Percentiles rank a stretch among this genome's conserved stretches.
Conservation (phyloP, 2,888 invertebrate species). For the Amiota mariae region DNA sequence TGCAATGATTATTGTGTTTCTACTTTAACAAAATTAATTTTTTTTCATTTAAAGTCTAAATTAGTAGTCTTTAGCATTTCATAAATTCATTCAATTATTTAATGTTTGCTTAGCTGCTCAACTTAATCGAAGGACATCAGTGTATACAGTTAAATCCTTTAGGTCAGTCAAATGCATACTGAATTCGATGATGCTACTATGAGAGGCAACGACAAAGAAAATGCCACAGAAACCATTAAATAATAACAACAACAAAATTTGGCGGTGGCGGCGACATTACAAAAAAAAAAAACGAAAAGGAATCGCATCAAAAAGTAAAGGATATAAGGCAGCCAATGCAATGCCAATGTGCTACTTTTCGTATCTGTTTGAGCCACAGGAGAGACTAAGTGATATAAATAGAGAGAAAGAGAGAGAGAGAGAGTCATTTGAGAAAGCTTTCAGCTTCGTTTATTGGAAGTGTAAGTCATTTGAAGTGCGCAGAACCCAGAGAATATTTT, state of each 20-base stretch:
- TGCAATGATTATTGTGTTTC: conserved; percentile 52
- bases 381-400: background rate
- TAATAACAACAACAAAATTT: conserved; percentile 29
- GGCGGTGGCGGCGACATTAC: conserved; percentile 25
- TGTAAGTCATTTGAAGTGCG: conserved; percentile 50
- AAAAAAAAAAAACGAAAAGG: conserved; percentile 29
- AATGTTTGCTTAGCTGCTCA: conserved; percentile 8
- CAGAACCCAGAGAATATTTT: background rate
- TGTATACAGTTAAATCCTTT: conserved; percentile 14
- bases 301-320: conserved; percentile 31
- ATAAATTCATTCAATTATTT: background rate
- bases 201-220: background rate
- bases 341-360: conserved; percentile 53
- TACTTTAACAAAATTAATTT: background rate
- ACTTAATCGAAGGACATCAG: conserved; percentile 2
- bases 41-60: background rate
- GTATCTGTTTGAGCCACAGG: conserved; percentile 38
- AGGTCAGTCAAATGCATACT: conserved; percentile 28
- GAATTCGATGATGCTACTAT: conserved; percentile 2
- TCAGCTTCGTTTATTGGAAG: conserved; percentile 4
- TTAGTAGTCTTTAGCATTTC: background rate
- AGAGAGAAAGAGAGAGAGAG: conserved; percentile 15
- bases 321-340: conserved; percentile 30
- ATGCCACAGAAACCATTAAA: conserved; percentile 11
- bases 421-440: background rate